phyloP scores from a whole-genome alignment of 2,797 vertebrate genomes.

The Erithacus rubecula region DNA sequence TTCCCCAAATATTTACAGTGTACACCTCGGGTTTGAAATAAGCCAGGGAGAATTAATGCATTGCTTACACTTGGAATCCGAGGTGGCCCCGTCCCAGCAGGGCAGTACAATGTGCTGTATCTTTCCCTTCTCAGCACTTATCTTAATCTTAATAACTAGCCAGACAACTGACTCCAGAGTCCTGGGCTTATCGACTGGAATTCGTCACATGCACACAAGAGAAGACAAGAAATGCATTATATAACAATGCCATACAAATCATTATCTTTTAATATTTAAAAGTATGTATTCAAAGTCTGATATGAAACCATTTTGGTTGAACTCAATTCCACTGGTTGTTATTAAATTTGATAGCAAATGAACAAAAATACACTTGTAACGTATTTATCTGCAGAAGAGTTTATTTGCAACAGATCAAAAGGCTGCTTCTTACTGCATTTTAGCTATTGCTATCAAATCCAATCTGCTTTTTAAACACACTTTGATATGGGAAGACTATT shows the following conservation, averaged over 20 bases:
- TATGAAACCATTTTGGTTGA: conserved; percentile 67
- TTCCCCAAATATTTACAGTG: conserved; percentile 70
- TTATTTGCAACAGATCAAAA: conserved; percentile 81
- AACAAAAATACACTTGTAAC: conserved; percentile 75
- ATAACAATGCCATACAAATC: conserved; percentile 70
- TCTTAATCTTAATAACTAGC: conserved; percentile 82
- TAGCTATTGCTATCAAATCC: conserved; percentile 69
- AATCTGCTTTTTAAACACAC: conserved; percentile 55
- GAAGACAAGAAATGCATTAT: conserved; percentile 79
- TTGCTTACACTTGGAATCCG: conserved; percentile 75
- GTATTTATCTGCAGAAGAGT: conserved; percentile 75
- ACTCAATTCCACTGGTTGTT: conserved; percentile 68
- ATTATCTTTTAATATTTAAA: conserved; percentile 80
- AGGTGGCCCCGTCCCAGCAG: conserved; percentile 65
- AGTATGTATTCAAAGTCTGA: conserved; percentile 72
- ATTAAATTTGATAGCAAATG: conserved; percentile 73
- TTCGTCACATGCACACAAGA: conserved; percentile 76
- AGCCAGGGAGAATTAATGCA: conserved; percentile 71
- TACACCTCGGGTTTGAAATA: conserved; percentile 65
- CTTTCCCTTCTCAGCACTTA: conserved; percentile 76
- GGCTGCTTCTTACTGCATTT: conserved; percentile 72
- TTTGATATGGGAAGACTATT: conserved; percentile 66
- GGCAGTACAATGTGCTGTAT: conserved; percentile 74
- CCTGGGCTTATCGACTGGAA: conserved; percentile 79
- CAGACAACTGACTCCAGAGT: conserved; percentile 84